phyloP scores from a whole-genome alignment of 2,113 vertebrate genomes.

The Sinocyclocheilus anophthalmus region DNA sequence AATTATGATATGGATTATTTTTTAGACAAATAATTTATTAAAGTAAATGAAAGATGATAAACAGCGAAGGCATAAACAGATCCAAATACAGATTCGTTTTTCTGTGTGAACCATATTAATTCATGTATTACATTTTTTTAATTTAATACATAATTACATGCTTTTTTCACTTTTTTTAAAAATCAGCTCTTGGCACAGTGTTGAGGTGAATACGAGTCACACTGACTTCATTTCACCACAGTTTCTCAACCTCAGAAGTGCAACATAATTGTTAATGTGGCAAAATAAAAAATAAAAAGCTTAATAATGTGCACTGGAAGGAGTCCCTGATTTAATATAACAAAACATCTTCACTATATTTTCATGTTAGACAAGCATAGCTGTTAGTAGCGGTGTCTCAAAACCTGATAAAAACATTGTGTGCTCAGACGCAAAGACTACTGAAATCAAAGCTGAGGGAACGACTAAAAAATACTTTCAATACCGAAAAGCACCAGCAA shows the following conservation, averaged over 20 bases:
- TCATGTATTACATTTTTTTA: not conserved
- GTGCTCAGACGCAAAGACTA: not conserved
- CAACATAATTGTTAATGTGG: not conserved
- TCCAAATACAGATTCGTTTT: not conserved
- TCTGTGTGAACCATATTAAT: not conserved
- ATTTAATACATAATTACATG: too few relatives aligned
- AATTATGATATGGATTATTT: not conserved
- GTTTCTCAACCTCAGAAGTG: not conserved
- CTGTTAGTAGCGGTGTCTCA: not conserved
- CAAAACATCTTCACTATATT: not conserved
- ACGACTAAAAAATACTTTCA: not conserved
- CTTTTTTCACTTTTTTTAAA: too few relatives aligned
- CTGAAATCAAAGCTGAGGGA: not conserved
- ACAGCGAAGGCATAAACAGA: not conserved
- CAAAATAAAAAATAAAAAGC: not conserved
- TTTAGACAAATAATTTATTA: conserved; percentile 9
- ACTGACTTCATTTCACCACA: not conserved
- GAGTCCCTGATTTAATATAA: not conserved
- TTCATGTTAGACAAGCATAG: not conserved
- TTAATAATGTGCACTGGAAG: not conserved
- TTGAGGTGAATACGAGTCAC: too few relatives aligned
- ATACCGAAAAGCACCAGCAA: not conserved
- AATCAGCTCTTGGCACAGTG: too few relatives aligned
- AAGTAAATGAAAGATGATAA: not conserved
- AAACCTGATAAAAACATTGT: too few relatives aligned